These are phyloP conservation scores for Uria lomvia DNA, from an alignment of 2,113 vertebrate genomes.

Conservation along the genomic window DNA sequence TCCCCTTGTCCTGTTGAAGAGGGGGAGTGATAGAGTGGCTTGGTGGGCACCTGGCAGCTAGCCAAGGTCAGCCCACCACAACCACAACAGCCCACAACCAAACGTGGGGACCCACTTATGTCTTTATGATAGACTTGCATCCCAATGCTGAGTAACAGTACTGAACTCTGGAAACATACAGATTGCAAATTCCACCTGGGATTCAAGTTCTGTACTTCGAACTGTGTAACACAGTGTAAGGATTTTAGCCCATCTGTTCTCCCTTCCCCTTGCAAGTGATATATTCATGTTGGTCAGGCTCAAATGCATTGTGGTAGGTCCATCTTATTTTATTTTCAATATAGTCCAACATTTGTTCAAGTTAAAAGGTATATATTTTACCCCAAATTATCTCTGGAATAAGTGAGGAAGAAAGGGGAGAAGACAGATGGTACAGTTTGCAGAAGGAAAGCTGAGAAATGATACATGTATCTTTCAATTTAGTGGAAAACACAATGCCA, in stretches of 20 bases:
- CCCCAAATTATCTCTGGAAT: background rate
- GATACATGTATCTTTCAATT: conserved; percentile 27
- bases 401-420: background rate
- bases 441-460: conserved; percentile 60
- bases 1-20: background rate
- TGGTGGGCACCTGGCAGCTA: background rate
- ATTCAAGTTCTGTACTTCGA: background rate
- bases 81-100: background rate
- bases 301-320: background rate
- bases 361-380: background rate
- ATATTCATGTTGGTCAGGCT: background rate
- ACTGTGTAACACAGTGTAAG: background rate
- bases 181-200: background rate
- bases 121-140: background rate
- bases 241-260: background rate
- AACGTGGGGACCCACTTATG: fast-evolving
- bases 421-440: conserved; percentile 43
- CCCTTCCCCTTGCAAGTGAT: background rate
- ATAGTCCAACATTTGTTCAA: background rate
- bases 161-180: background rate
- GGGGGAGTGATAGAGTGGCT: background rate
- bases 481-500: conserved; percentile 27
- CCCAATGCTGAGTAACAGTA: fast-evolving
- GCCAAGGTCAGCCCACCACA: background rate
- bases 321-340: background rate